phyloP scores from a whole-genome alignment of 1,140 invertebrate genomes.

The Zaprionus camerounensis region DNA sequence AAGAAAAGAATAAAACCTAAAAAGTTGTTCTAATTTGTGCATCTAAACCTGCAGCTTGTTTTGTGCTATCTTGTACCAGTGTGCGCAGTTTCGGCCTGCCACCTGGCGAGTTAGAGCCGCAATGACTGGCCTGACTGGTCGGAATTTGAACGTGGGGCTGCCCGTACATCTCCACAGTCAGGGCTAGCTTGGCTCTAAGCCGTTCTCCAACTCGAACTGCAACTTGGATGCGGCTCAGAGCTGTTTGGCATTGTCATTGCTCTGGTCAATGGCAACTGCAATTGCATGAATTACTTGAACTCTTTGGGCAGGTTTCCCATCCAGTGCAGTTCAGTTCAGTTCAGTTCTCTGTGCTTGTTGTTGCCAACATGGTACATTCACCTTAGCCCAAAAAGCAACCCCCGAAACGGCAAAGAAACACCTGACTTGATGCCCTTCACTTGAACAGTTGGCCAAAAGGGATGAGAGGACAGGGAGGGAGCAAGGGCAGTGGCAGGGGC shows the following conservation, averaged over 20 bases:
- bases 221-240: slow-evolving; percentile 14
- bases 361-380: slow-evolving; percentile 58
- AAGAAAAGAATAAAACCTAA: neutral
- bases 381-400: slow-evolving; percentile 65
- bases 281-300: slow-evolving; percentile 57
- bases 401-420: slow-evolving; percentile 44
- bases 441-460: slow-evolving; percentile 37
- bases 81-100: slow-evolving; percentile 12
- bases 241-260: slow-evolving; percentile 65
- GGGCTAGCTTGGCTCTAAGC: neutral
- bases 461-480: neutral
- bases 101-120: slow-evolving; percentile 68
- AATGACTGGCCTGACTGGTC: slow-evolving; percentile 71
- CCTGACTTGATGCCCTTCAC: slow-evolving; percentile 58
- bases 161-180: slow-evolving; percentile 6
- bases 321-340: neutral
- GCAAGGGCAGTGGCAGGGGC: neutral
- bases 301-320: slow-evolving; percentile 55
- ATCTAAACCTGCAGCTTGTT: neutral
- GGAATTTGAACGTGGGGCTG: slow-evolving; percentile 42
- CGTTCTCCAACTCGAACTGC: neutral
- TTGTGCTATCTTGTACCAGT: neutral
- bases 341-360: slow-evolving; percentile 5
- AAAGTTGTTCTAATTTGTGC: neutral
- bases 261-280: slow-evolving; percentile 55